Evolutionary conservation across 2,888 invertebrate genomes (phyloP).

Genomic region (Phengaris alcon): DNA sequence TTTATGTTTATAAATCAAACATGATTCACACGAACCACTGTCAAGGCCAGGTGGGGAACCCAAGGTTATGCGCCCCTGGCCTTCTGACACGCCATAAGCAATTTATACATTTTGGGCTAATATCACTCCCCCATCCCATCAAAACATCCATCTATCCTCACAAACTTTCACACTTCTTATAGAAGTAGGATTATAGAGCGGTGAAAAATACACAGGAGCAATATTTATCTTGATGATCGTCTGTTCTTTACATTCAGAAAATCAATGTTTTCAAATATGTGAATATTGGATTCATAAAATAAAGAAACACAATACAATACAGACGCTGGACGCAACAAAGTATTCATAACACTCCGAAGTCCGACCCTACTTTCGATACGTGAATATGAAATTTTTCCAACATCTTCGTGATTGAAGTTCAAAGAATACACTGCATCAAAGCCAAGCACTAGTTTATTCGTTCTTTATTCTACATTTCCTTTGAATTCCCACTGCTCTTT

Average conservation of each 20-base stretch:
- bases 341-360: neutral
- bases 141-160: too few species aligned
- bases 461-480: conserved; percentile 21
- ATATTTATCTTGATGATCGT: too few species aligned
- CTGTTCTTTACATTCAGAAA: too few species aligned
- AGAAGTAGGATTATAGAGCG: neutral
- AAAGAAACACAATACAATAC: too few species aligned
- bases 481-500: conserved; percentile 17
- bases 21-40: neutral
- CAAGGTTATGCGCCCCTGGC: conserved; percentile 18
- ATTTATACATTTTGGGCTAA: neutral
- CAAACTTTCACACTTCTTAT: too few species aligned
- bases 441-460: conserved; percentile 13
- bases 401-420: conserved; percentile 15
- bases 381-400: conserved; percentile 15
- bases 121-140: too few species aligned
- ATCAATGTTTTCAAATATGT: too few species aligned
- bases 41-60: conserved; percentile 18
- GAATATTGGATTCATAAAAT: too few species aligned
- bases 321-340: neutral
- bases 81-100: conserved; percentile 23
- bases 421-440: conserved; percentile 1
- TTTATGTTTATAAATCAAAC: conserved; percentile 2
- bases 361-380: neutral
- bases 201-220: neutral